Evolutionary conservation across 2,113 vertebrate genomes (phyloP).

Genomic region (Falcunculus frontatus): DNA sequence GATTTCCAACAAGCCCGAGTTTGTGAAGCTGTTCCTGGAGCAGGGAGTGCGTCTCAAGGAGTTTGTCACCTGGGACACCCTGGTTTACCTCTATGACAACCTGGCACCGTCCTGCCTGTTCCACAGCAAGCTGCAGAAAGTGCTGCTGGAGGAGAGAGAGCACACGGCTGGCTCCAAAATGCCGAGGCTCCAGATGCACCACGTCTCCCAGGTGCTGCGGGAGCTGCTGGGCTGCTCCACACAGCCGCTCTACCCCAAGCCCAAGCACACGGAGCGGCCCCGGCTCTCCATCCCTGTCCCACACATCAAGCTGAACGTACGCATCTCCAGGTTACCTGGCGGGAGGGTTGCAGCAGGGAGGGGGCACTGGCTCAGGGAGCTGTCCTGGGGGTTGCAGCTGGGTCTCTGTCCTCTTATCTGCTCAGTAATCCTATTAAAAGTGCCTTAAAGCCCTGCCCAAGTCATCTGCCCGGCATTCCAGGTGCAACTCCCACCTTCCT

Average conservation of each 20-base stretch:
- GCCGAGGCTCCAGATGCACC: constrained; percentile 70
- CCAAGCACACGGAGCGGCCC: constrained; percentile 29
- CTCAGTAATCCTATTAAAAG: not conserved
- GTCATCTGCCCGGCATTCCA: not conserved
- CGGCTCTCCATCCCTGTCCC: constrained; percentile 55
- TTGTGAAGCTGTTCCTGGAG: constrained; percentile 91
- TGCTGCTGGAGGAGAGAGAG: constrained; percentile 64
- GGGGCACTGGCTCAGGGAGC: not conserved
- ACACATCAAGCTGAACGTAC: constrained; percentile 65
- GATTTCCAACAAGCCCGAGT: constrained; percentile 86
- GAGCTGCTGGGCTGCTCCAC: constrained; percentile 87
- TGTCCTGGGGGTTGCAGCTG: not conserved
- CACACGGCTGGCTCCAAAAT: not conserved
- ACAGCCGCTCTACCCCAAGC: constrained; percentile 75
- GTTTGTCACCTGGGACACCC: constrained; percentile 78
- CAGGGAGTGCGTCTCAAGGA: constrained; percentile 84
- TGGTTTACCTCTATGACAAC: constrained; percentile 82
- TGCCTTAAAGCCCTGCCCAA: not conserved
- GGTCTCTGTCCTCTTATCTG: not conserved
- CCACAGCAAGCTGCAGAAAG: constrained; percentile 80
- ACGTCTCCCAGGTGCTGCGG: constrained; percentile 83
- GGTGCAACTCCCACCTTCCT: not conserved
- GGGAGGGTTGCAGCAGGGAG: not conserved
- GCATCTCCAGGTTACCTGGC: not conserved
- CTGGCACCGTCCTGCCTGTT: constrained; percentile 81